These are phyloP conservation scores for Agonopterix heracliana DNA, from an alignment of 2,888 invertebrate species.

Conservation along the genomic window DNA sequence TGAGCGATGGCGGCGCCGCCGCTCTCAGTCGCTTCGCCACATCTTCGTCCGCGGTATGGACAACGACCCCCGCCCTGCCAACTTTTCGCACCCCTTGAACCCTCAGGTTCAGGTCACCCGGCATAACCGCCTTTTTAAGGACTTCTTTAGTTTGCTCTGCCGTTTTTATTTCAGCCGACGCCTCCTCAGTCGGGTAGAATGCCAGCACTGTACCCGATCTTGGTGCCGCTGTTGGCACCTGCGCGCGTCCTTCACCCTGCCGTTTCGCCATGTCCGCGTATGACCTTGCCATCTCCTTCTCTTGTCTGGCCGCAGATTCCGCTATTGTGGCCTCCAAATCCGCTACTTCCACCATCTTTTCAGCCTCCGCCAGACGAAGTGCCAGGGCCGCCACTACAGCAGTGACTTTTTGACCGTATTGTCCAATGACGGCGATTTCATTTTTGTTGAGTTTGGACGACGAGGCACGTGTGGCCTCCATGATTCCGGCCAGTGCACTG, in stretches of 20 bases:
- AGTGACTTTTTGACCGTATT: background rate
- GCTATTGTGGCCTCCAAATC: background rate
- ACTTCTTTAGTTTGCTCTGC: too few relatives aligned
- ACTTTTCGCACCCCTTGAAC: background rate
- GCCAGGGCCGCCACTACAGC: background rate
- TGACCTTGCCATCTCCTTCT: background rate
- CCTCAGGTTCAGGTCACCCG: background rate
- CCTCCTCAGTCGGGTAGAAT: too few relatives aligned
- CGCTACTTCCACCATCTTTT: background rate
- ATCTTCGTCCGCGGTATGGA: background rate
- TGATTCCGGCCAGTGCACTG: slow-evolving; percentile 39
- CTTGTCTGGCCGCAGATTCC: background rate
- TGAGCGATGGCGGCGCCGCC: too few relatives aligned
- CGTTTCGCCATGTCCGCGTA: background rate
- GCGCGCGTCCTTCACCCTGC: too few relatives aligned
- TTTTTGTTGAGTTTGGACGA: background rate
- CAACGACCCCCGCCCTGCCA: background rate
- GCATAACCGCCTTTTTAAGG: background rate
- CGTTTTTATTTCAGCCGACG: too few relatives aligned
- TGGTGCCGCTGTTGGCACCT: too few relatives aligned
- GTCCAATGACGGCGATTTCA: background rate
- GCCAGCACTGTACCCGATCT: too few relatives aligned
- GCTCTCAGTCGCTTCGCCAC: too few relatives aligned
- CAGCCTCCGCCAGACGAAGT: background rate
- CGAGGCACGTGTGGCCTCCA: background rate